Conservation (phyloP, 2,113 vertebrate genomes). For the Stomatorhinus ivindoensis region DNA sequence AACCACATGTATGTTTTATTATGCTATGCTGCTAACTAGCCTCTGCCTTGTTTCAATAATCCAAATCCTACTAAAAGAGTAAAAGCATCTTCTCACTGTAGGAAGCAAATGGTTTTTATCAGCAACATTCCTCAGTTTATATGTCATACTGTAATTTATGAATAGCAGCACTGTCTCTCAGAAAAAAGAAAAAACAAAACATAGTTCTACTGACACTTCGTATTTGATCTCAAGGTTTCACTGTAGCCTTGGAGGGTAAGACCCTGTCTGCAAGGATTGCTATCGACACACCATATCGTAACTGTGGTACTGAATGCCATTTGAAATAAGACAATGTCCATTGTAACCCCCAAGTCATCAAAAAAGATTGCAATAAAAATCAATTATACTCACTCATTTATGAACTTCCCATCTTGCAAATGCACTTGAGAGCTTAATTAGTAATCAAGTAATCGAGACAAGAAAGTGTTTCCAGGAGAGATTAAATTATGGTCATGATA, state of each 20-base stretch:
- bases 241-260: not conserved
- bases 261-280: not conserved
- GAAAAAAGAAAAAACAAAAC: not conserved
- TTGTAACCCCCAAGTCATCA: not conserved
- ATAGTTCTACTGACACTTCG: not conserved
- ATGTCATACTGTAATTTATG: not conserved
- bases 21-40: not conserved
- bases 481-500: not conserved
- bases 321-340: not conserved
- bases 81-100: not conserved
- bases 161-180: not conserved
- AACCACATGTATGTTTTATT: not conserved
- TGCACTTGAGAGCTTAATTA: slow-evolving; percentile 7
- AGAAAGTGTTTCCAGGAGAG: slow-evolving; percentile 10
- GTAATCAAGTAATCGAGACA: not conserved
- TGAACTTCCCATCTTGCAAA: slow-evolving; percentile 3
- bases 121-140: not conserved
- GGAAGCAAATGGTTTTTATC: slow-evolving; percentile 2
- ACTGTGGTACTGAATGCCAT: not conserved
- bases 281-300: not conserved
- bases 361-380: not conserved
- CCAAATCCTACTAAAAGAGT: not conserved
- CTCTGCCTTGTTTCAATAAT: not conserved
- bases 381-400: not conserved
- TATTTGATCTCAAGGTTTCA: not conserved